Evolutionary conservation across 2,888 invertebrate species (phyloP).

Genomic region (Eudasyphora cyanicolor): DNA sequence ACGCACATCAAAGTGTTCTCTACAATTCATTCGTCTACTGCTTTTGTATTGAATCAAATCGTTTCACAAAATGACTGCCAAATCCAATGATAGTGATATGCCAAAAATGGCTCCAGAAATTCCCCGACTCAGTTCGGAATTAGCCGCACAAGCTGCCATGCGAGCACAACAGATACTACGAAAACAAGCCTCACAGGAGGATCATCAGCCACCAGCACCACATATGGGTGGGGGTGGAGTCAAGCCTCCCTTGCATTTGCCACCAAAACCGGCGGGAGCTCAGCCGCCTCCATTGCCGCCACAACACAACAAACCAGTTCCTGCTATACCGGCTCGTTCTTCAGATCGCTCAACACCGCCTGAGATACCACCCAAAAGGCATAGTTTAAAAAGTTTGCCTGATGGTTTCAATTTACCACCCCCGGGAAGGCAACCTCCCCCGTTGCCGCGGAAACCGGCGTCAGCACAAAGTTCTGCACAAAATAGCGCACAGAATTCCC

Average conservation of each 20-base stretch:
- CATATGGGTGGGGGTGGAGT: neutral
- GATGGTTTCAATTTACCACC: constrained; percentile 76
- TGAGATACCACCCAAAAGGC: constrained; percentile 80
- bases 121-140: constrained; percentile 78
- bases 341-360: constrained; percentile 77
- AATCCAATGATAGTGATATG: constrained; percentile 70
- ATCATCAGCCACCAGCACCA: constrained; percentile 47
- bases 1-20: constrained; percentile 43
- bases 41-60: constrained; percentile 11
- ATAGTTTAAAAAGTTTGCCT: constrained; percentile 77
- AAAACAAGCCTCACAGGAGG: constrained; percentile 75
- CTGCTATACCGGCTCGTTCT: constrained; percentile 79
- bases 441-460: constrained; percentile 77
- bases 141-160: constrained; percentile 79
- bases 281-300: constrained; percentile 73
- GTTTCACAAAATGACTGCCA: constrained; percentile 71
- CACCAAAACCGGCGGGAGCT: constrained; percentile 68
- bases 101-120: constrained; percentile 78
- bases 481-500: constrained; percentile 78
- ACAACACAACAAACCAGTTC: constrained; percentile 74
- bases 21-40: constrained; percentile 11
- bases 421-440: constrained; percentile 78
- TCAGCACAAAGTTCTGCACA: constrained; percentile 76
- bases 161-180: constrained; percentile 78
- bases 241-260: constrained; percentile 60